Conservation (phyloP, 2,797 vertebrate genomes). For the Oceanodroma leucorhoa region DNA sequence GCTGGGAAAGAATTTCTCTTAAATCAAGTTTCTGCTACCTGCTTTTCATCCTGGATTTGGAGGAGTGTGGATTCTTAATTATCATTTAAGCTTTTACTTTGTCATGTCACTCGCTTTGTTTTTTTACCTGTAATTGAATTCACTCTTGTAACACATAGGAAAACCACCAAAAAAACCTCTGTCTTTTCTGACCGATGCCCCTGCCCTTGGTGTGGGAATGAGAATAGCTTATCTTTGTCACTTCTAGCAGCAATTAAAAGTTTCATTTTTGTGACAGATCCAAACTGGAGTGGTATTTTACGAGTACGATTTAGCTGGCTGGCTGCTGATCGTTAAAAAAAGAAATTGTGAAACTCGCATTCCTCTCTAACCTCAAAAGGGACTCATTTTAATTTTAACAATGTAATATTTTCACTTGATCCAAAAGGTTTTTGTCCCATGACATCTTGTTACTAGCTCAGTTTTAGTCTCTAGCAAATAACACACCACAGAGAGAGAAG, state of each 20-base stretch:
- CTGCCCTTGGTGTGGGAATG: constrained; percentile 12
- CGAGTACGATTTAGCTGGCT: constrained; percentile 33
- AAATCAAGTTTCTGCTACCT: constrained; percentile 13
- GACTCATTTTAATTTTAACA: constrained; percentile 59
- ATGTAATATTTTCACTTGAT: constrained; percentile 52
- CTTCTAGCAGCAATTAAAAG: constrained; percentile 34
- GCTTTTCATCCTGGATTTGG: background rate
- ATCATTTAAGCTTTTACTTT: constrained; percentile 15
- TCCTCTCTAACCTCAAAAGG: constrained; percentile 49
- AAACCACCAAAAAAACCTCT: background rate
- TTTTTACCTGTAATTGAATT: constrained; percentile 20
- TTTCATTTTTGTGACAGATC: constrained; percentile 54
- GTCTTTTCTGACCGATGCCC: background rate
- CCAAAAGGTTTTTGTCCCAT: constrained; percentile 41
- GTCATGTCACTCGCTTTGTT: background rate
- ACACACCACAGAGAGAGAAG: background rate
- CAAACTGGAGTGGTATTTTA: constrained; percentile 54
- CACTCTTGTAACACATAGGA: background rate
- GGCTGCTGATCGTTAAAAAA: constrained; percentile 58
- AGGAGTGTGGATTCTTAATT: background rate
- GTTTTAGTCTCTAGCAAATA: constrained; percentile 20
- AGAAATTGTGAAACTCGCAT: constrained; percentile 61
- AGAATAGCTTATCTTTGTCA: constrained; percentile 39
- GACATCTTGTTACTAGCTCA: constrained; percentile 39
- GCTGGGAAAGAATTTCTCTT: background rate